Evolutionary conservation across 1,140 invertebrate species (phyloP), one percentile per base, ranked within the genome.

Genomic region (Yoshiicerus persimilis): DNA sequence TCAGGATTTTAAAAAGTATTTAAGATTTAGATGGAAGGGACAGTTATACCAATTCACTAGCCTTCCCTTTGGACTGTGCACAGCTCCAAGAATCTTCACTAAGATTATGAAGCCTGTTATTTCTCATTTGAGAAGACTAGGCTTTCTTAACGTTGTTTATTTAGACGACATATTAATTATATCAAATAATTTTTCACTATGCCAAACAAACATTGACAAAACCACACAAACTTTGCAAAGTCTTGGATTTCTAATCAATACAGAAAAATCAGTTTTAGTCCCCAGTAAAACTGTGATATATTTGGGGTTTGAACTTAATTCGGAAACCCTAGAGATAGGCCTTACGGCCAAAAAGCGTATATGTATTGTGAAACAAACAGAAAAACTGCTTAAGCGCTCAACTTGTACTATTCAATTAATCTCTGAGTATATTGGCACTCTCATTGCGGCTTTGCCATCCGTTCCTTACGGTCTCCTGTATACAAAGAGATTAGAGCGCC

Each of bases 1-100:
- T 16, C 8, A 87, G 38, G n/a, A 88, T 32, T 32, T 87, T 62
- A 32, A 56, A 16, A 88, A 89, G 77, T 90, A 87, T 85, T 86
- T 90, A 23, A 36, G 84, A 47, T 88, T 90, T 47, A 56, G 23
- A 38, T 90, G 56, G 77, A 88, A 70, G 2, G 41, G 62, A 27
- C 30, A 56, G 9, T 16, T 88, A 0, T 90, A 77, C 62, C 20
- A 90, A 36, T 89, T 77, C 83, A 86, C 20, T 13, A 83, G 89
- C 86, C 20, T 89, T 25, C 85, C 84, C 8, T 89, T 89, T 84
- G 89, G 88, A 9, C 62, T 90, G 27, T 84, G 25, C 20, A 23
- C 62, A 39, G 87, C 87, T 1, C 89, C 89, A 36, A 32, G 86
- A n/a, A 23, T 86, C 16, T 90, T 84, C 70, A 90, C 88, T 16